Conservation (phyloP, 2,888 invertebrate species). For the Acanthosepion esculentum region DNA sequence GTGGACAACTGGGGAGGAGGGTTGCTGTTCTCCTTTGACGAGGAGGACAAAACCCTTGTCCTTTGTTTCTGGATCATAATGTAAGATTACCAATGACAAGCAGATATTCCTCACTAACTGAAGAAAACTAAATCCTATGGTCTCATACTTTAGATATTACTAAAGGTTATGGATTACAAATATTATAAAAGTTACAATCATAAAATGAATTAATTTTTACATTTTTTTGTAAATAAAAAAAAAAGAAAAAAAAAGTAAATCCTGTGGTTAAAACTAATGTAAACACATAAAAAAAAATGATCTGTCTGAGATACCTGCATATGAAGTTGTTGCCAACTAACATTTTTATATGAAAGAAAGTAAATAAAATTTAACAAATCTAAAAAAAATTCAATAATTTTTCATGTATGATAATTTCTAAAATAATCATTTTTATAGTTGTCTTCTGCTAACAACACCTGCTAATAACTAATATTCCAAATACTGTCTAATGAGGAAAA, state of each 20-base stretch:
- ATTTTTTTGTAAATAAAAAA: no score
- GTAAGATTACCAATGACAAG: not conserved
- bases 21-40: not conserved
- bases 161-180: not conserved
- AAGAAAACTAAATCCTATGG: not conserved
- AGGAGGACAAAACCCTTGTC: not conserved
- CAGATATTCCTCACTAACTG: not conserved
- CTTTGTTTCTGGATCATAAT: not conserved
- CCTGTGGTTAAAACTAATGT: not conserved
- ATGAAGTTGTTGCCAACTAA: not conserved
- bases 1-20: not conserved
- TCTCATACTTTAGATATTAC: not conserved
- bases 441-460: not conserved
- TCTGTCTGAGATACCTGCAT: not conserved
- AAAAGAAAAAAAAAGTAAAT: no score
- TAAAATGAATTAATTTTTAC: not conserved
- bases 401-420: not conserved
- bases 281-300: not conserved
- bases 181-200: not conserved
- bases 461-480: not conserved
- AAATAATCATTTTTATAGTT: not conserved
- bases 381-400: not conserved
- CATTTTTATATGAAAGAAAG: not conserved
- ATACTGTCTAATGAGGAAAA: not conserved
- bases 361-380: not conserved